Base-by-base conservation (phyloP, 2,113 vertebrate genomes). In the Campylorhamphus procurvoides region DNA sequence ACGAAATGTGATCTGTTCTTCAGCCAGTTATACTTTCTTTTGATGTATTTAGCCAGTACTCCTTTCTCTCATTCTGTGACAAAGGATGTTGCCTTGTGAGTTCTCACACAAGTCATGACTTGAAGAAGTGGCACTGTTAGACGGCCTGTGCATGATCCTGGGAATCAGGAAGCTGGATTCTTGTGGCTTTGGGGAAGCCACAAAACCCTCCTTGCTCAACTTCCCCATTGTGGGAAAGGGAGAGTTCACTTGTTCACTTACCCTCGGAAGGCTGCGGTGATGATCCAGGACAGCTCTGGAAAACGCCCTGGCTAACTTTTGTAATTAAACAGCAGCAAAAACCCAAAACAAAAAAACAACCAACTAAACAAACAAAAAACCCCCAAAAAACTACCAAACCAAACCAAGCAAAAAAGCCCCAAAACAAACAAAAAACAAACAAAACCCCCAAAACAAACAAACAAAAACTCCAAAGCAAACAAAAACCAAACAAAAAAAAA, bases 131-230 rank as follows among this genome's bases (percentile, higher is more conserved):
- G 24, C 3, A 1, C 22, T 23, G 50, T n/a, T 50, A 13, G 33
- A 24, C 16, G 42, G 47, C 23, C 12, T 1, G 0, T 10, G 29
- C 31, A 14, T 3, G 46, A 47, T 49, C 24, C 35, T 49, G 22
- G 37, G 63, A 93, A 80, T 83, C 2, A 6, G 55, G 17, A 85
- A 88, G 55, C 42, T 56, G 50, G 28, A 81, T 64, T 29, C 23
- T 47, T 67, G 42, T 59, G 71, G 87, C 67, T 90, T 77, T 72
- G 16, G 28, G 58, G 71, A 91, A 93, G 75, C 90, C 85, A 67
- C 87, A 94, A 85, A 94, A 17, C 20, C 14, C 7, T 91, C 39
- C 16, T 58, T 60, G 28, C 10, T 90, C 52, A 66, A 77, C 28
- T 92, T 93, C 27, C 52, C n/a, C 46, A 5, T n/a, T 13, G 17